phyloP scores from a whole-genome alignment of 2,113 vertebrate genomes.

The Rhinoderma darwinii region DNA sequence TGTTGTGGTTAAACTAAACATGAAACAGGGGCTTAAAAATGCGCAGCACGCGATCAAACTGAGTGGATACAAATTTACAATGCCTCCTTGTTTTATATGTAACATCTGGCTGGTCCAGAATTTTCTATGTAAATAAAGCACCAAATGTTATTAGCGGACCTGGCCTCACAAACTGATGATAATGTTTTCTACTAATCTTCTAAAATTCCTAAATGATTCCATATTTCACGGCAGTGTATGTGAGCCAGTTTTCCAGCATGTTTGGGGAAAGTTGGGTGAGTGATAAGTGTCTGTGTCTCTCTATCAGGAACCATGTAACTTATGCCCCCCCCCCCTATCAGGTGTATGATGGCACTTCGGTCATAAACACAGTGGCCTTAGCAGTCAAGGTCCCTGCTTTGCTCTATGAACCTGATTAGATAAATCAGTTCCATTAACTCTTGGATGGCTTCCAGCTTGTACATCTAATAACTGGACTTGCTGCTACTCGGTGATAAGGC shows the following conservation, averaged over 20 bases:
- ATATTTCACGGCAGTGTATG: not conserved
- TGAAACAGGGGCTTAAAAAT: too few relatives aligned
- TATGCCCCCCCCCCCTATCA: slow-evolving; percentile 21
- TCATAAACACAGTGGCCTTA: slow-evolving; percentile 53
- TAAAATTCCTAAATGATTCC: not conserved
- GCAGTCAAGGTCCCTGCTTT: slow-evolving; percentile 45
- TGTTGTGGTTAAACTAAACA: not conserved
- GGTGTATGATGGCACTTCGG: slow-evolving; percentile 49
- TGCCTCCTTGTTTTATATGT: not conserved
- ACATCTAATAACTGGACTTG: not conserved
- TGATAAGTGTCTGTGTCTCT: not conserved
- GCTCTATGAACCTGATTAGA: slow-evolving; percentile 43
- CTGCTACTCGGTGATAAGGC: too few relatives aligned
- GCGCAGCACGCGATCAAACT: not conserved
- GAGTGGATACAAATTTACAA: not conserved
- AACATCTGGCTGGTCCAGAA: not conserved
- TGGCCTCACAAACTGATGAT: not conserved
- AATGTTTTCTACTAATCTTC: not conserved
- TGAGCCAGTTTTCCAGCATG: not conserved
- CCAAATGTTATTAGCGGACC: not conserved
- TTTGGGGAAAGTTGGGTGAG: not conserved
- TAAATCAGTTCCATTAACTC: slow-evolving; percentile 32
- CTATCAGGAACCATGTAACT: not conserved
- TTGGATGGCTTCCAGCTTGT: slow-evolving; percentile 10
- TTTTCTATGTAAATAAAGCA: not conserved